Base-by-base conservation (phyloP, 2,888 invertebrate species). In the Lacanobia oleracea region DNA sequence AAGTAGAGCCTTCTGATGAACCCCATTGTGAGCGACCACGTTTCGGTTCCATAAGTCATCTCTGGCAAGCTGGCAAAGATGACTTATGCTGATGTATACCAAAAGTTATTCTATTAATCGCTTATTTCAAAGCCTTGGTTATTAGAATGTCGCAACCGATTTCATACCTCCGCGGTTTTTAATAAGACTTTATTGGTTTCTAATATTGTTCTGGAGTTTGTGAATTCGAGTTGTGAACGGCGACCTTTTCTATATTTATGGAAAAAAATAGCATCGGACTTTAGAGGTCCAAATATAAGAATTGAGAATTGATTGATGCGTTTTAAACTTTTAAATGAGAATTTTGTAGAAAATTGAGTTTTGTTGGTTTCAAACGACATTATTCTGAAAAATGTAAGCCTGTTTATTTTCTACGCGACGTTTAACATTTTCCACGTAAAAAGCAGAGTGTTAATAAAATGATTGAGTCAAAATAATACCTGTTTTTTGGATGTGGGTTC, bases 121-220 rank as follows among this genome's bases (percentile, higher is more conserved):
- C 82, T 54, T 21, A 16, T 40, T 68, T 62, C 7, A 21, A 21
- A 18, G 72, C 62, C 48, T 33, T 10, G 27, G 8, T 21, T 43
- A 27, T 50, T 60, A 79, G 74, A 82, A 75, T 72, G 75, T 67
- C 83, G 65, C 67, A 75, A 75, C n/a, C 66, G 27, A 78, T 78
- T 82, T 72, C 48, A 67, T 78, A 60, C 23, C 71, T 72, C 53
- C 48, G 56, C 18, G 59, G 23, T 70, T 75, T 81, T 81, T 70
- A 81, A 79, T 82, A 75, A 63, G 64, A 82, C 8, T 65, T 60
- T 72, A 70, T 79, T 82, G 69, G 61, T 82, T 78, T 79, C 54
- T 65, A 64, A 74, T 75, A 72, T 64, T 79, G 71, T 61, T 27
- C 54, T 27, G 43, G 40, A 45, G 18, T 67, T 75, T 40, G 18